These are phyloP conservation scores for Semaprochilodus insignis DNA, from an alignment of 2,797 vertebrate species.

Conservation along the genomic window DNA sequence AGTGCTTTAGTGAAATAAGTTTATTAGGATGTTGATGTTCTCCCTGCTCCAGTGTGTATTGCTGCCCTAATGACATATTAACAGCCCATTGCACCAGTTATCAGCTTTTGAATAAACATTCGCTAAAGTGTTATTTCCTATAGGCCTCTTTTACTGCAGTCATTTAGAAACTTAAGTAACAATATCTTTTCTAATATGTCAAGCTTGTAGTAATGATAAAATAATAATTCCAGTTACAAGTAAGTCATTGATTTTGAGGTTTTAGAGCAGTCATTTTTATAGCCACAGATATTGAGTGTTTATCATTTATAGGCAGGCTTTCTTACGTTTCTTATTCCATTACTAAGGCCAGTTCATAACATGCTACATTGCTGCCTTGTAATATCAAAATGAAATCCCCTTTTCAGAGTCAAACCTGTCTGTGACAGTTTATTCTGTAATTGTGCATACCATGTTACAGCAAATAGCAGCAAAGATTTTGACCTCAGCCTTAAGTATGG, in stretches of 20 bases:
- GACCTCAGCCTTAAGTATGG: too few species aligned
- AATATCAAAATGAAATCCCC: not conserved
- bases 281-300: not conserved
- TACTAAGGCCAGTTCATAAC: not conserved
- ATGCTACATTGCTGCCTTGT: not conserved
- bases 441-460: not conserved
- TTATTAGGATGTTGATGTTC: not conserved
- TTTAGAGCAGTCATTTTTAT: not conserved
- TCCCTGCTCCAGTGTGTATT: constrained; percentile 68
- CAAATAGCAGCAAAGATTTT: not conserved
- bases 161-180: not conserved
- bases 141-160: not conserved
- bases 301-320: too few species aligned
- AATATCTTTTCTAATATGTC: not conserved
- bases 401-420: not conserved
- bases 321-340: not conserved
- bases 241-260: not conserved
- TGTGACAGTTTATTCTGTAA: not conserved
- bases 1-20: constrained; percentile 2
- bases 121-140: constrained; percentile 41
- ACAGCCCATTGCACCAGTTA: constrained; percentile 66
- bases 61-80: constrained; percentile 77
- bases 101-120: constrained; percentile 67
- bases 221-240: not conserved
- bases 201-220: not conserved